A percentile compares a stretch with the other conserved stretches of the same genome.
Conservation (phyloP, 2,888 invertebrate species). For the Corythucha ciliata region DNA sequence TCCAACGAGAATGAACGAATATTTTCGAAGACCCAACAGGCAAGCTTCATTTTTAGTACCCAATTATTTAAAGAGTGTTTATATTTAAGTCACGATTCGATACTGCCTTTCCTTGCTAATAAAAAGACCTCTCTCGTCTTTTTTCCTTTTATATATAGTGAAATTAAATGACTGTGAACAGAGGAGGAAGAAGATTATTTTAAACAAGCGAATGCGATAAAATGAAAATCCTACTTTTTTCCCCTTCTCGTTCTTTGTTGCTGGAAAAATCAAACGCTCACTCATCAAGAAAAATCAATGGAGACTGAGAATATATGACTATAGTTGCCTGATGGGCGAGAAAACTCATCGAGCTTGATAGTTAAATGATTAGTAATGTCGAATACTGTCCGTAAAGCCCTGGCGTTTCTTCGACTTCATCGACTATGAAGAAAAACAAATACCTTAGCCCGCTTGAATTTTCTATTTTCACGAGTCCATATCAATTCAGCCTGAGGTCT, state of each 20-base stretch:
- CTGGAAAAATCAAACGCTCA: not conserved
- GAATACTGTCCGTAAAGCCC: not conserved
- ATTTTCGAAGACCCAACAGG: not conserved
- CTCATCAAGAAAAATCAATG: too few relatives aligned
- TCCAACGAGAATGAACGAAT: not conserved
- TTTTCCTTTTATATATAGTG: too few relatives aligned
- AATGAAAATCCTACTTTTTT: too few relatives aligned
- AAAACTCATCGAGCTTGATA: not conserved
- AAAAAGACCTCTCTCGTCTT: not conserved
- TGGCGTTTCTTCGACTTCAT: not conserved
- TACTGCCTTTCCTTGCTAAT: not conserved
- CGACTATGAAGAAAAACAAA: slow-evolving; percentile 36
- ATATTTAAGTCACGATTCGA: not conserved
- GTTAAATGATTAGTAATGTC: not conserved
- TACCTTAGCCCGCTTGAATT: slow-evolving; percentile 68
- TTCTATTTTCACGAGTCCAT: slow-evolving; percentile 73
- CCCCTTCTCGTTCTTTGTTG: too few relatives aligned
- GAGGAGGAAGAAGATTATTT: too few relatives aligned
- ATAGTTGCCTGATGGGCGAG: not conserved
- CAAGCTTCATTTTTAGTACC: too few relatives aligned
- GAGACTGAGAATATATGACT: too few relatives aligned
- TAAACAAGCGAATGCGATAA: not conserved
- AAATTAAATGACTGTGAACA: too few relatives aligned
- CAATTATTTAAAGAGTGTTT: not conserved
- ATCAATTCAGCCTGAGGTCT: slow-evolving; percentile 74